Evolutionary conservation across 2,888 invertebrate genomes (phyloP).

Genomic region (Hirtodrosophila confusa): DNA sequence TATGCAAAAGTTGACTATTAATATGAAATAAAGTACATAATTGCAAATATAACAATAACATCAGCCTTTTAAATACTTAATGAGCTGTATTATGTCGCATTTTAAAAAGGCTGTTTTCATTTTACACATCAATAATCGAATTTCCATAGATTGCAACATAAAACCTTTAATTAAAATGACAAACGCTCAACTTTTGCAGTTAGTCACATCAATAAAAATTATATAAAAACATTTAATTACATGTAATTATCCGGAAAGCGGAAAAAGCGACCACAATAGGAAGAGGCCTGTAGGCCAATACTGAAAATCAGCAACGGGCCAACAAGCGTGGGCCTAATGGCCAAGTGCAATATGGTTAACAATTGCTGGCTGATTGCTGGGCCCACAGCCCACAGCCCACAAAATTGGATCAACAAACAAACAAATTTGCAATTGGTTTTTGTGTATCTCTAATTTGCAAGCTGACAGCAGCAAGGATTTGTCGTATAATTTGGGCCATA

Average conservation of each 20-base stretch:
- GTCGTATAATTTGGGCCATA: slow-evolving; percentile 57
- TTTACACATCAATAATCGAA: background rate
- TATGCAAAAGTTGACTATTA: too few species aligned
- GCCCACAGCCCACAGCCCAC: too few species aligned
- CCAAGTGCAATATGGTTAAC: slow-evolving; percentile 57
- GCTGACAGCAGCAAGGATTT: slow-evolving; percentile 56
- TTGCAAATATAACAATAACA: too few species aligned
- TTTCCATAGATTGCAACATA: slow-evolving; percentile 14
- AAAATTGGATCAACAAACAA: slow-evolving; percentile 12
- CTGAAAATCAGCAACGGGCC: slow-evolving; percentile 9
- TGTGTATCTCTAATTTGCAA: slow-evolving; percentile 58
- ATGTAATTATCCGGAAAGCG: slow-evolving; percentile 17
- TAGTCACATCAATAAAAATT: slow-evolving; percentile 7
- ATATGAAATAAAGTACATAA: too few species aligned
- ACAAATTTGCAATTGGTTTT: slow-evolving; percentile 43
- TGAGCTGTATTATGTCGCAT: too few species aligned
- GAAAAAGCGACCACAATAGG: slow-evolving; percentile 19
- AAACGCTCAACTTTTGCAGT: background rate
- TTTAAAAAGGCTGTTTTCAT: background rate
- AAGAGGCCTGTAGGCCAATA: slow-evolving; percentile 15
- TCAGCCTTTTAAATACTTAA: too few species aligned
- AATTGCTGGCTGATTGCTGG: slow-evolving; percentile 69
- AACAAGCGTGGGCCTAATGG: slow-evolving; percentile 24
- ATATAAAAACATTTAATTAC: slow-evolving; percentile 9
- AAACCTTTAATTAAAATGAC: slow-evolving; percentile 33